Evolutionary conservation across 2,113 vertebrate species (phyloP).

Genomic region (Cheirogaleus medius): DNA sequence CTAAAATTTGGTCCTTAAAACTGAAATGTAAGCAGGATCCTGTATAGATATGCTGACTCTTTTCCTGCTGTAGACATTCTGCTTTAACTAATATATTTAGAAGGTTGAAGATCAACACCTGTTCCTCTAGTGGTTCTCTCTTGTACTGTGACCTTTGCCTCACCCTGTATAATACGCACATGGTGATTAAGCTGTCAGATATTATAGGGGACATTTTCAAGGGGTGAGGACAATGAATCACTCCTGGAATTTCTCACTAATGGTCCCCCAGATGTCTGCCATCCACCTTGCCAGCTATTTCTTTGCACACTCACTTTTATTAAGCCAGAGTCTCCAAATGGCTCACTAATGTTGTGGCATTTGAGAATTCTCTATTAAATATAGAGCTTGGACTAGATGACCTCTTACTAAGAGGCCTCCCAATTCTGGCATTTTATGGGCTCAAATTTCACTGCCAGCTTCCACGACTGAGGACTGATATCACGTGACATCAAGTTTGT

Average conservation of each 20-base stretch:
- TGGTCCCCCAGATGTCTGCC: constrained; percentile 17
- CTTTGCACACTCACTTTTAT: constrained; percentile 30
- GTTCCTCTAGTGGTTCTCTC: constrained; percentile 52
- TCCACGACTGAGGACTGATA: constrained; percentile 13
- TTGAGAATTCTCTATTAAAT: constrained; percentile 36
- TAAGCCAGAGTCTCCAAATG: constrained; percentile 47
- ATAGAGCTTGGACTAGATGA: constrained; percentile 23
- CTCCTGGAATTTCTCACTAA: constrained; percentile 63
- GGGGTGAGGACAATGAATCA: constrained; percentile 57
- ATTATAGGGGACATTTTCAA: constrained; percentile 32
- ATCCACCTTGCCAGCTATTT: constrained; percentile 42
- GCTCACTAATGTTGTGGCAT: constrained; percentile 42
- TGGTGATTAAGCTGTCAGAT: constrained; percentile 60
- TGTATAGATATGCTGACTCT: not conserved
- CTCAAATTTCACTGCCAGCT: constrained; percentile 51
- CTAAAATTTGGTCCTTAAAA: constrained; percentile 23
- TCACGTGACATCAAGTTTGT: constrained; percentile 30
- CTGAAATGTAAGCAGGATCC: not conserved
- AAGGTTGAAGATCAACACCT: constrained; percentile 63
- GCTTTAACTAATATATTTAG: constrained; percentile 66
- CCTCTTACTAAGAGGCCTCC: constrained; percentile 39
- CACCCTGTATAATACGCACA: constrained; percentile 52
- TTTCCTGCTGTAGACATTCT: not conserved
- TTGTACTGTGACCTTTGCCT: constrained; percentile 55
- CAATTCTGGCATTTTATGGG: constrained; percentile 44